Conservation (phyloP, 2,113 vertebrate genomes). For the Hipposideros armiger region DNA sequence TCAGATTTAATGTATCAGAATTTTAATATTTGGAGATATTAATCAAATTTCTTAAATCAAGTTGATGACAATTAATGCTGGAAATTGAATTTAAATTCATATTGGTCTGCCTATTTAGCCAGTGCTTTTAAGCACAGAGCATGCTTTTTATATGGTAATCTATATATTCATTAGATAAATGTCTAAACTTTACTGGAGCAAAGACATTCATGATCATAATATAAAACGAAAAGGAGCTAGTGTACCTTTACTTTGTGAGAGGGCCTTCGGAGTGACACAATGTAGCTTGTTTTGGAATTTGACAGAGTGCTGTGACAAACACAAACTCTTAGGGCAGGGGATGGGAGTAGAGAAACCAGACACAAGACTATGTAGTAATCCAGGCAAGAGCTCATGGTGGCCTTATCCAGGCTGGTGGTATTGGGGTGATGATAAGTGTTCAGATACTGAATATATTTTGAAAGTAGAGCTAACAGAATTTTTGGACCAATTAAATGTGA, state of each 20-base stretch:
- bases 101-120: neutral
- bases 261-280: neutral
- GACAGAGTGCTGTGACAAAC: accelerated
- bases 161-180: neutral
- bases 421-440: neutral
- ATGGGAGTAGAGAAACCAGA: neutral
- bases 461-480: neutral
- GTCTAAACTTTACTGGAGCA: neutral
- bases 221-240: neutral
- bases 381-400: neutral
- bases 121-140: neutral
- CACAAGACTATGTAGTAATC: neutral
- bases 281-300: neutral
- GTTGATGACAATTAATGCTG: neutral
- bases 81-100: neutral
- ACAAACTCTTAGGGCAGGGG: accelerated
- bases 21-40: neutral
- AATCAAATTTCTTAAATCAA: neutral
- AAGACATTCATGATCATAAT: neutral
- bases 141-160: neutral
- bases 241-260: neutral
- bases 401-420: accelerated
- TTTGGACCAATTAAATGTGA: neutral
- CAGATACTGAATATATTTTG: neutral
- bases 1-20: neutral